phyloP scores from a whole-genome alignment of 2,113 vertebrate species.

The Acinonyx jubatus region DNA sequence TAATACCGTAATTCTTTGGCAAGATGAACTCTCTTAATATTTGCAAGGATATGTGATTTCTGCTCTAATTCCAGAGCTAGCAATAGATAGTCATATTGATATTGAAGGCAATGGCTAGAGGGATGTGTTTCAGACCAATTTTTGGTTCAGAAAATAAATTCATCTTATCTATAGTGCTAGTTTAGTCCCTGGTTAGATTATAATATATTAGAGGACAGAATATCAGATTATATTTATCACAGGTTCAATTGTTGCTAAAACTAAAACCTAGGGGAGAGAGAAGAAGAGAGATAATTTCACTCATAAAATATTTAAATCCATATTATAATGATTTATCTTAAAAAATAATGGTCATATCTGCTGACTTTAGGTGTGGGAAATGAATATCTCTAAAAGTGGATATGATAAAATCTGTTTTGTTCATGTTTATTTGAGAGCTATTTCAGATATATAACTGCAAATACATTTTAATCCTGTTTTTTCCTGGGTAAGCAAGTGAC shows the following conservation, averaged over 20 bases:
- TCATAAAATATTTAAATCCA: neutral
- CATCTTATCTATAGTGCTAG: neutral
- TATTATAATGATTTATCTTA: neutral
- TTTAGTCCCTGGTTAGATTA: neutral
- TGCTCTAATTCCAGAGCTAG: neutral
- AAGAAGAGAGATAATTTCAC: neutral
- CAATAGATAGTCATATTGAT: neutral
- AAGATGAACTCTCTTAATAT: neutral
- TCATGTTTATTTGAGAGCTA: neutral
- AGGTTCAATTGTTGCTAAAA: neutral
- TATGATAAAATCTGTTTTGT: neutral
- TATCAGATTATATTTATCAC: neutral
- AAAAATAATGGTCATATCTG: constrained; percentile 9
- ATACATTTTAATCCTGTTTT: constrained; percentile 5
- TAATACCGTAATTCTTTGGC: neutral
- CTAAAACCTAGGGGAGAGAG: neutral
- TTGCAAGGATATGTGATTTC: neutral
- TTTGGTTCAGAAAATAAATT: constrained; percentile 20
- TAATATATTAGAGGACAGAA: neutral
- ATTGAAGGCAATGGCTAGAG: neutral
- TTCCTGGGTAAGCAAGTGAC: neutral
- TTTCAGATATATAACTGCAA: neutral
- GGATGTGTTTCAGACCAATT: neutral
- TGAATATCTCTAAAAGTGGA: neutral
- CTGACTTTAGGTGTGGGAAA: constrained; percentile 11